Conservation (phyloP, 1,140 invertebrate species). For the Magallana ariakensis region DNA sequence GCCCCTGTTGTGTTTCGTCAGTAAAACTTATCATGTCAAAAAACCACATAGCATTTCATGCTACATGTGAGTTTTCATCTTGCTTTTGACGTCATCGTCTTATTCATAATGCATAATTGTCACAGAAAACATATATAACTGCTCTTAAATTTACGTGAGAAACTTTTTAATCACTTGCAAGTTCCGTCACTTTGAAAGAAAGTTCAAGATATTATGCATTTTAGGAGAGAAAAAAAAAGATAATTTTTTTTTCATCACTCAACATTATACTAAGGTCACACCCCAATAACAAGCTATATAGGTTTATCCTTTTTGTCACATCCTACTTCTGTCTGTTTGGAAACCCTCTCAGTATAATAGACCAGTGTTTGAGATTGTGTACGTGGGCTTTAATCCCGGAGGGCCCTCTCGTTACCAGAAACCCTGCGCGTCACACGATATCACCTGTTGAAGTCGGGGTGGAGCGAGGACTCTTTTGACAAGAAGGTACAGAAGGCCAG, state of each 20-base stretch:
- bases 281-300: background rate
- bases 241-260: background rate
- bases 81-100: background rate
- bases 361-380: constrained; percentile 4
- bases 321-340: constrained; percentile 26
- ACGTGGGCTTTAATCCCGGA: constrained; percentile 9
- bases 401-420: background rate
- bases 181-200: background rate
- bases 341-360: constrained; percentile 18
- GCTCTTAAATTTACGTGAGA: background rate
- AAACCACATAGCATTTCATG: background rate
- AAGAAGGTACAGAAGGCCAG: background rate
- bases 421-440: background rate
- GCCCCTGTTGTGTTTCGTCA: no score
- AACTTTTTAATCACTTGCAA: background rate
- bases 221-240: background rate
- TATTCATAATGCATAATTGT: background rate
- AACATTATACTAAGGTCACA: background rate
- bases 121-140: background rate
- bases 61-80: background rate
- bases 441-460: constrained; percentile 17
- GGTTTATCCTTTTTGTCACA: constrained; percentile 10
- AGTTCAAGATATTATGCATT: background rate
- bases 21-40: constrained; percentile 11
- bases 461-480: background rate